These are phyloP conservation scores for Synergus umbraculus DNA, from an alignment of 2,888 invertebrate genomes.

Conservation along the genomic window DNA sequence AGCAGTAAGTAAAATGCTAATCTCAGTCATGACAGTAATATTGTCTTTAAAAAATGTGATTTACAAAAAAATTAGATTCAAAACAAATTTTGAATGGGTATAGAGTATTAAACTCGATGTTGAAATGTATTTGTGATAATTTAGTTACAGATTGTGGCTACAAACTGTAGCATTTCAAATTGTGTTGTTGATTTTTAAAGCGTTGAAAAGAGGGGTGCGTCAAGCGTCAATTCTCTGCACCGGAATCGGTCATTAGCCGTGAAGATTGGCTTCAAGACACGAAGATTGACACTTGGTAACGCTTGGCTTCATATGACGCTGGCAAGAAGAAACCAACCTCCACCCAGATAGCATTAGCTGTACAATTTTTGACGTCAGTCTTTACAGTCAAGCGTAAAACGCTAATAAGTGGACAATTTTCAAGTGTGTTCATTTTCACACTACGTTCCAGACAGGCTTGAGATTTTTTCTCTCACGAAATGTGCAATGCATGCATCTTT, in stretches of 20 bases:
- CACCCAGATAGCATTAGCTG: neutral
- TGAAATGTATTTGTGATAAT: neutral
- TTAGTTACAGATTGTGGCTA: neutral
- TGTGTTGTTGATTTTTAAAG: neutral
- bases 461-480: neutral
- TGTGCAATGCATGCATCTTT: slow-evolving; percentile 1
- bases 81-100: neutral
- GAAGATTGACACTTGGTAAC: slow-evolving; percentile 33
- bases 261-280: slow-evolving; percentile 14
- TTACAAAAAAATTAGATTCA: neutral
- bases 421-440: slow-evolving; percentile 3
- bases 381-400: slow-evolving; percentile 7
- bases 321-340: slow-evolving; percentile 29
- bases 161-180: neutral
- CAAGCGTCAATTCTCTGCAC: slow-evolving; percentile 33
- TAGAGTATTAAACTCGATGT: neutral
- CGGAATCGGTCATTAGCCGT: slow-evolving; percentile 31
- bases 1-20: neutral
- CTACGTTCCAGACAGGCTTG: neutral
- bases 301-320: slow-evolving; percentile 15
- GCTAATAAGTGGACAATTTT: neutral
- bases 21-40: no score
- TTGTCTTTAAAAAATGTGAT: neutral
- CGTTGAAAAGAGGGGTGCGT: neutral
- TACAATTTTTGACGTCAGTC: neutral